Evolutionary conservation across 2,888 invertebrate genomes (phyloP), one percentile per base, ranked within the genome.

Genomic region (Homarus gammarus): DNA sequence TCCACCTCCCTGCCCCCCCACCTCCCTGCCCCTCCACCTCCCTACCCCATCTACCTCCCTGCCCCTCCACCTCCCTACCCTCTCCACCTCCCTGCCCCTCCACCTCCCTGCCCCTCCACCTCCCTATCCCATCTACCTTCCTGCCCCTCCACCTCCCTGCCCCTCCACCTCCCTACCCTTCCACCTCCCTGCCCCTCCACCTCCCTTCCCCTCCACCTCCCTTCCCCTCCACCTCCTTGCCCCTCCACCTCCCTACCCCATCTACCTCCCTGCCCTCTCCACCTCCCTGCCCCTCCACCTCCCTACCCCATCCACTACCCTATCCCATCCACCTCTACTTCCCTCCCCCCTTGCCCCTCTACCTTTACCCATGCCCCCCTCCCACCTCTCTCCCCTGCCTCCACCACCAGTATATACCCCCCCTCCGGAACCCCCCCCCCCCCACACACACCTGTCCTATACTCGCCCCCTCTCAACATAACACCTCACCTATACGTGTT

Each of bases 1-100:
- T n/a, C 64, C n/a, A n/a, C n/a, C 18, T 27, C 79, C 79, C 79
- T n/a, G 12, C 61, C 73, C 81, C 64, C 56, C 33, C 81, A 22
- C 10, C 27, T 31, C 12, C 56, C 79, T n/a, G 12, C 61, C 73
- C 81, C 64, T 56, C 33, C 81, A 22, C 10, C 27, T 6, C 22
- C 64, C 81, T 36, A 56, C 12, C 3, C 78, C 78, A 5, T 1
- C 73, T 33, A n/a, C 38, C 18, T 18, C 56, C 56, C 79, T n/a
- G 12, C 61, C 73, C 81, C 64, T 56, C 33, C 81, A 22, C 10
- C 27, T 31, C 12, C 64, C 81, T 36, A 56, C 12, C 3, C 78
- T 78, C 5, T 31, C n/a, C 18, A 8, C 31, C 49, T 49, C 15
- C 33, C 40, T n/a, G 5, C 70, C 6, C 81, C 81, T 77, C 40